Base-by-base conservation (phyloP, 53 echinoderm and acorn worm species). In the Glandiceps talaboti region DNA sequence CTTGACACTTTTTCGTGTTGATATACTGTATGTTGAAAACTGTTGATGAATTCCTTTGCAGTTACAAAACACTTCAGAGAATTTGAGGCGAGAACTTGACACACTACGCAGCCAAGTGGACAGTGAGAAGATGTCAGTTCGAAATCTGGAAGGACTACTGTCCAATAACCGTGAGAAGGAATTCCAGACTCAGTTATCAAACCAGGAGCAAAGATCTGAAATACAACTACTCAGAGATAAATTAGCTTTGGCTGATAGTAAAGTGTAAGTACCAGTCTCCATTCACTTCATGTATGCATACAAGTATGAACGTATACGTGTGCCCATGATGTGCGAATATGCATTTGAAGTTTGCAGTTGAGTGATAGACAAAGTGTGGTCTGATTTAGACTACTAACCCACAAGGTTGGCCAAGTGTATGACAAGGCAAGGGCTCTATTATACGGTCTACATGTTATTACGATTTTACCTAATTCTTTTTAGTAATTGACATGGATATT, bases 141-240 rank as follows among this genome's bases (percentile, higher is more conserved):
- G 99, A 30, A 99, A 91, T 77, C 84, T 99, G 73, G 99, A 99
- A 81, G 83, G 81, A 32, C 82, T 99, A 20, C 79, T 94, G 0
- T 89, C 94, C 45, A 81, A 84, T 28, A 97, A 94, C 83, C 77
- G 94, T 27, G 99, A 99, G 86, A 99, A 99, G 76, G 99, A 99
- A 32, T 99, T 99, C 82, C 99, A 99, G 74, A 73, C 81, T 0
- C 99, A 99, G 80, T 82, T 99, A 33, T 94, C 94, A 79, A 99
- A 84, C 76, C 99, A 99, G 81, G 99, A 99, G 45, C 94, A 94
- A 32, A 85, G 92, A 77, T 99, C 99, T 28, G 99, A 99, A 81
- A 81, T 99, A 20, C 99, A 99, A 73, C 87, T 99, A n/a, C 87
- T 94, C 26, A 99, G 89, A 33, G 99, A 99, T 78, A 77, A 93